Conservation (phyloP, 2,888 invertebrate species). For the Rhimphoctona megacephalus region DNA sequence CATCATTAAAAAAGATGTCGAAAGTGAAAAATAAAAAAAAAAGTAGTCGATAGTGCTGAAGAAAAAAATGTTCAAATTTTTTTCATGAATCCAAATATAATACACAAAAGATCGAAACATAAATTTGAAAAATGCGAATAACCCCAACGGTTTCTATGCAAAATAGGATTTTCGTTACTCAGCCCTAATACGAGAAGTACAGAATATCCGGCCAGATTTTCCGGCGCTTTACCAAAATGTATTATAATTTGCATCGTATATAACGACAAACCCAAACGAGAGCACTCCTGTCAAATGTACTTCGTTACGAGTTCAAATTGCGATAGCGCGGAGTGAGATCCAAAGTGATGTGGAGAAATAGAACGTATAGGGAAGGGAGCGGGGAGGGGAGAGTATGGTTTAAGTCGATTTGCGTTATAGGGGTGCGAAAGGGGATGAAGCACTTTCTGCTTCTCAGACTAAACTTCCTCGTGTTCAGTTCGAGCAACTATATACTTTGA, state of each 20-base stretch:
- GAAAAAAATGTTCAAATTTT: neutral
- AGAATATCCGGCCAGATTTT: slow-evolving; percentile 9
- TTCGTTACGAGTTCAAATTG: slow-evolving; percentile 71
- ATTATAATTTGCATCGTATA: slow-evolving; percentile 71
- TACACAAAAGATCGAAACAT: neutral
- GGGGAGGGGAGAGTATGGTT: slow-evolving; percentile 57
- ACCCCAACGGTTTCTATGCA: neutral
- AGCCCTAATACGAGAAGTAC: neutral
- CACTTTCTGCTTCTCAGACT: slow-evolving; percentile 49
- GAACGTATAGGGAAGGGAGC: slow-evolving; percentile 19
- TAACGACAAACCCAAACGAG: slow-evolving; percentile 69
- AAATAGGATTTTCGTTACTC: slow-evolving; percentile 6
- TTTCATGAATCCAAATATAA: neutral
- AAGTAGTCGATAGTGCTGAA: neutral
- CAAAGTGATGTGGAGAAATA: slow-evolving; percentile 23
- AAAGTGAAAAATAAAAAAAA: neutral
- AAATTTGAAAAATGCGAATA: neutral
- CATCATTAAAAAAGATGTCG: neutral
- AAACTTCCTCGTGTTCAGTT: slow-evolving; percentile 30
- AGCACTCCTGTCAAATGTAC: slow-evolving; percentile 72
- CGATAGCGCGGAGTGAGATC: slow-evolving; percentile 26
- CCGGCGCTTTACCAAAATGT: slow-evolving; percentile 33
- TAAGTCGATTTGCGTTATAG: slow-evolving; percentile 74
- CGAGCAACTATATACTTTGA: slow-evolving; percentile 17
- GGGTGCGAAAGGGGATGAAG: slow-evolving; percentile 25